Evolutionary conservation across 2,113 vertebrate genomes (phyloP).

Genomic region (Microcebus ravelobensis): DNA sequence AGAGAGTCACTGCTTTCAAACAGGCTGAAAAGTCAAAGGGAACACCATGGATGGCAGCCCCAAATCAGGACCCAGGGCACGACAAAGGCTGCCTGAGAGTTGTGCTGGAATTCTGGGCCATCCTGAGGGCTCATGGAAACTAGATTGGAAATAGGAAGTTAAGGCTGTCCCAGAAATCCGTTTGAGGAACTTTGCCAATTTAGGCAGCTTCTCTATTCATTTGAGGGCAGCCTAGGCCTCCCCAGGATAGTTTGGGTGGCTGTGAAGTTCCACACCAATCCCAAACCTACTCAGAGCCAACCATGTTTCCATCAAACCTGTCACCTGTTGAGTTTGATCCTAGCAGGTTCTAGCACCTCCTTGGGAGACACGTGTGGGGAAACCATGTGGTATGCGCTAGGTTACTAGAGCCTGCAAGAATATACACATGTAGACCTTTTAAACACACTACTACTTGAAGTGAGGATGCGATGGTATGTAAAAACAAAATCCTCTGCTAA

Average conservation of each 20-base stretch:
- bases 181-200: background rate
- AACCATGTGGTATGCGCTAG: background rate
- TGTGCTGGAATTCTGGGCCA: background rate
- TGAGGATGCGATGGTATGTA: background rate
- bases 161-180: background rate
- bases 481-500: background rate
- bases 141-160: background rate
- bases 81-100: background rate
- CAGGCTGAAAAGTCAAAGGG: background rate
- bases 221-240: background rate
- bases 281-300: background rate
- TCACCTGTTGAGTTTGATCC: background rate
- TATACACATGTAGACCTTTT: background rate
- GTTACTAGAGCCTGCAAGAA: background rate
- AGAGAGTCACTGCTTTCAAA: background rate
- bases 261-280: background rate
- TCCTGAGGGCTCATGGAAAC: background rate
- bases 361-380: background rate
- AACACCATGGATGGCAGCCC: background rate
- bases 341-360: background rate
- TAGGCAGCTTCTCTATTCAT: background rate
- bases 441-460: background rate
- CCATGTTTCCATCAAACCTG: background rate
- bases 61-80: background rate
- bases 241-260: background rate